These are phyloP conservation scores for Strix aluco DNA, from an alignment of 2,113 vertebrate genomes.

Conservation along the genomic window DNA sequence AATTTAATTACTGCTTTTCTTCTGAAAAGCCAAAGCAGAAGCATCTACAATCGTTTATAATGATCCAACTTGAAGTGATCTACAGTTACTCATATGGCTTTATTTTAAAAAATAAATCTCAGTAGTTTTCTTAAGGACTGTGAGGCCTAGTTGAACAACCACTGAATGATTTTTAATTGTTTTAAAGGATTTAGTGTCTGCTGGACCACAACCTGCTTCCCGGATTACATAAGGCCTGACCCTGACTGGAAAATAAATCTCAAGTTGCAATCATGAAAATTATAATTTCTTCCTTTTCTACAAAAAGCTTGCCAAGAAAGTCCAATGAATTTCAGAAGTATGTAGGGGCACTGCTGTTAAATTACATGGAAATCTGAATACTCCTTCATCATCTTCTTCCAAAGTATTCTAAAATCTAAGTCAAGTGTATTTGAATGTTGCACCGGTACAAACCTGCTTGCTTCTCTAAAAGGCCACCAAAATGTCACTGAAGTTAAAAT, in stretches of 20 bases:
- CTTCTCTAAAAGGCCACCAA: constrained; percentile 70
- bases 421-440: constrained; percentile 26
- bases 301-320: constrained; percentile 34
- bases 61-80: not conserved
- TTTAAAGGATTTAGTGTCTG: constrained; percentile 44
- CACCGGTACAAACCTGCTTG: constrained; percentile 18
- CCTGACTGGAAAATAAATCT: constrained; percentile 65
- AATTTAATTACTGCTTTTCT: not conserved
- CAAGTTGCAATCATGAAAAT: constrained; percentile 20
- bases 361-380: constrained; percentile 29
- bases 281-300: constrained; percentile 49
- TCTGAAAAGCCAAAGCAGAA: constrained; percentile 21
- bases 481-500: constrained; percentile 77
- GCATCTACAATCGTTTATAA: not conserved
- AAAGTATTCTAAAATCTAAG: constrained; percentile 55
- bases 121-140: not conserved
- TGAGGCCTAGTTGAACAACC: not conserved
- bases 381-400: not conserved
- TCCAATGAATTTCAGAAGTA: constrained; percentile 50
- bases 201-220: constrained; percentile 43
- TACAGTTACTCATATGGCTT: not conserved
- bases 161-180: constrained; percentile 57
- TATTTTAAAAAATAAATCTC: constrained; percentile 1
- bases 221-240: constrained; percentile 41
- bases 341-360: not conserved